These are phyloP conservation scores for Drosophila subpulchrella DNA, from an alignment of 1,140 invertebrate species.

Conservation along the genomic window DNA sequence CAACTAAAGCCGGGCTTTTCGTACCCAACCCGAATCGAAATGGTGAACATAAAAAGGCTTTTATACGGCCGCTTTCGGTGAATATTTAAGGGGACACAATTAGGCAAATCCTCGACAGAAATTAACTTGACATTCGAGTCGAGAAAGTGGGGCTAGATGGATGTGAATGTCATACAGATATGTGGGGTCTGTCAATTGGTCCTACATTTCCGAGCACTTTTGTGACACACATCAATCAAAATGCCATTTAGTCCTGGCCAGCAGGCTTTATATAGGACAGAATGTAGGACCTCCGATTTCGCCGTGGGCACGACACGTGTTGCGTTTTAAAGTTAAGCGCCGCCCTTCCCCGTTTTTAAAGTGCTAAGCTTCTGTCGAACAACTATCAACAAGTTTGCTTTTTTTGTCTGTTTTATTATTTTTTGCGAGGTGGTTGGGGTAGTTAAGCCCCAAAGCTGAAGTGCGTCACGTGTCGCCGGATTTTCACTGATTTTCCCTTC, in stretches of 20 bases:
- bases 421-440: constrained; percentile 5
- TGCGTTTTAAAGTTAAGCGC: constrained; percentile 62
- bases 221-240: constrained; percentile 77
- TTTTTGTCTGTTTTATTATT: constrained; percentile 20
- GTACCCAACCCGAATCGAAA: constrained; percentile 1
- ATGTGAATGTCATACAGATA: constrained; percentile 1
- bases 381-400: constrained; percentile 72
- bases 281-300: neutral
- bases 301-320: constrained; percentile 53
- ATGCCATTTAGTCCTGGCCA: constrained; percentile 56
- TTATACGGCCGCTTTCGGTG: constrained; percentile 11
- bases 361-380: constrained; percentile 35
- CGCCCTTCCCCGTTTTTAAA: constrained; percentile 6
- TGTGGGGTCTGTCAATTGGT: constrained; percentile 44
- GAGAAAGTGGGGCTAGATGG: neutral
- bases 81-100: constrained; percentile 29
- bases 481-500: neutral
- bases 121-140: constrained; percentile 37
- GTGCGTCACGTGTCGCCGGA: constrained; percentile 61
- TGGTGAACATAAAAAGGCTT: constrained; percentile 46
- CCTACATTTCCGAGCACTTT: constrained; percentile 43
- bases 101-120: constrained; percentile 22
- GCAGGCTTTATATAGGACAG: constrained; percentile 1
- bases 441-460: constrained; percentile 36
- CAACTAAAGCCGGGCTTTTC: constrained; percentile 1